Base-by-base conservation (phyloP, 2,113 vertebrate genomes). In the Zosterops pallidus region DNA sequence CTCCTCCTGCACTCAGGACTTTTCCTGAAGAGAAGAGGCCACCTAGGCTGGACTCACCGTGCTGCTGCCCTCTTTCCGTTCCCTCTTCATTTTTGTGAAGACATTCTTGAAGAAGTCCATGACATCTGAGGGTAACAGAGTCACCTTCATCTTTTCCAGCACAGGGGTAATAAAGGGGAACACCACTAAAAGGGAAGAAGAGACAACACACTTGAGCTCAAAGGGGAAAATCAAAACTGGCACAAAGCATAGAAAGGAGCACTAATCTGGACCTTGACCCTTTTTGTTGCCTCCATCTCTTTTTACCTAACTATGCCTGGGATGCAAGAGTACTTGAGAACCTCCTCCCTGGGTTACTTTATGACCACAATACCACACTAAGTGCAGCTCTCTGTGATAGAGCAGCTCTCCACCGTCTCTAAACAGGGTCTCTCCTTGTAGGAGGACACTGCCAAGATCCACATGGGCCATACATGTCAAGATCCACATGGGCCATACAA, bases 11-110 rank as follows among this genome's bases (percentile, higher is more conserved):
- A 35, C 72, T 67, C 68, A 50, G 31, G 7, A 28, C 12, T 46
- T 46, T 22, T 49, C 50, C 42, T 15, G 50, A 74, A 63, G 20
- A 80, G 16, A 86, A 76, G 47, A 83, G 41, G 64, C 14, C 22
- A 37, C 21, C 47, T 35, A 50, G 37, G 64, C 46, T 46, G 71
- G 31, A 96, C 98, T 94, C 67, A 98, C 98, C 19, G 0, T 63
- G 71, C 63, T 67, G 74, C 39, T 56, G n/a, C 78, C 89, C 14
- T 65, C 52, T 65, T 90, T 50, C 8, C 97, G 87, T 12, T 97
- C 89, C 12, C 95, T 71, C 88, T 98, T 98, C 37, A 99, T 97
- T 94, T 97, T 98, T 50, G 46, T 75, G 71, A 98, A 87, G 14
- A 96, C 14, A 1, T 16, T 25, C 5, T 49, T 93, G 74, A 98